phyloP scores from a whole-genome alignment of 2,797 vertebrate species.

The Poliocrania exsul region DNA sequence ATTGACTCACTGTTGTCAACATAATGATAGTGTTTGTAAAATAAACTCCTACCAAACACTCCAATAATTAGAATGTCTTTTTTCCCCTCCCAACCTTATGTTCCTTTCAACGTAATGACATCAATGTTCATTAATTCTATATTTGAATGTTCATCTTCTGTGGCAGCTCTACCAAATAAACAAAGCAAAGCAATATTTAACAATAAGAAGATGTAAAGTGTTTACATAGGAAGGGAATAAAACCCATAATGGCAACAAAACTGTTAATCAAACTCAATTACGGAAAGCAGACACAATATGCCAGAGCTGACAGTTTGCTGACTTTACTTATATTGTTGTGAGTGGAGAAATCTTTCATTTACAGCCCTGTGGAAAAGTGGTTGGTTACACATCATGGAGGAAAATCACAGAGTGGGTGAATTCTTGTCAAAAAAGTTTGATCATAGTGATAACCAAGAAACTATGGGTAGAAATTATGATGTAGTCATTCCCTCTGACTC shows the following conservation, averaged over 20 bases:
- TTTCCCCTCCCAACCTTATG: constrained; percentile 45
- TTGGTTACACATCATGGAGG: background rate
- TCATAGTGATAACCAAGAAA: background rate
- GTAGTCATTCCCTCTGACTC: background rate
- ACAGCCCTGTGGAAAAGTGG: background rate
- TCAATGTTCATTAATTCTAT: constrained; percentile 63
- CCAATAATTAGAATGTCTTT: constrained; percentile 51
- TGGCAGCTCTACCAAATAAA: constrained; percentile 3
- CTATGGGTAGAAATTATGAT: background rate
- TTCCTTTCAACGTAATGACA: constrained; percentile 44
- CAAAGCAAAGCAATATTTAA: constrained; percentile 50
- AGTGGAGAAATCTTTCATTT: background rate
- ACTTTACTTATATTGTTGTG: background rate
- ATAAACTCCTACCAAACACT: constrained; percentile 44
- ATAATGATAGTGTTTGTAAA: constrained; percentile 64
- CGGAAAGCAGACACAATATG: background rate
- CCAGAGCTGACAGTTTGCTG: background rate
- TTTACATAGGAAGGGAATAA: constrained; percentile 24
- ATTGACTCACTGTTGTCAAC: constrained; percentile 44
- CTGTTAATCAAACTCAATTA: constrained; percentile 35
- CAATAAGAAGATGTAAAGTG: constrained; percentile 19
- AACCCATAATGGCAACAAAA: background rate
- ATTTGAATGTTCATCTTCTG: constrained; percentile 27
- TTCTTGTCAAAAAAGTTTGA: background rate
- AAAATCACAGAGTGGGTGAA: background rate